Evolutionary conservation across 2,113 vertebrate species (phyloP).

Genomic region (Hydrochoerus hydrochaeris): DNA sequence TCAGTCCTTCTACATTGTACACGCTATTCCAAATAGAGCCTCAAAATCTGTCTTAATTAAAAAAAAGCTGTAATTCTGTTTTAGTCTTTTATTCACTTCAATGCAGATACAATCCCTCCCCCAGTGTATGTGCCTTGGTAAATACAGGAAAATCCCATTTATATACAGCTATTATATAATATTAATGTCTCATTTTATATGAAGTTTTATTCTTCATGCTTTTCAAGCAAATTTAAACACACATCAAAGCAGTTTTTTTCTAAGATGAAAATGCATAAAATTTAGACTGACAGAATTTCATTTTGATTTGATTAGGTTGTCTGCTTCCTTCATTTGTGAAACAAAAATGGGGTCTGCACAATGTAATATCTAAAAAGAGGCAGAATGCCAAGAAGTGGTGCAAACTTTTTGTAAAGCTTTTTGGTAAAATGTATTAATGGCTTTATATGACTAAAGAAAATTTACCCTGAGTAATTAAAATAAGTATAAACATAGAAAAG

Average conservation of each 20-base stretch:
- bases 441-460: neutral
- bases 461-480: neutral
- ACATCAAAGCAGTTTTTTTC: slow-evolving; percentile 11
- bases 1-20: neutral
- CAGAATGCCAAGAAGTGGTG: neutral
- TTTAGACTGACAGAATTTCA: slow-evolving; percentile 17
- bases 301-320: slow-evolving; percentile 44
- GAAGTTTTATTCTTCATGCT: slow-evolving; percentile 43
- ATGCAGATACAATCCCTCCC: neutral
- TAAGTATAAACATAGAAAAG: slow-evolving; percentile 23
- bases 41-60: neutral
- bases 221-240: slow-evolving; percentile 48
- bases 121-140: neutral
- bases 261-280: slow-evolving; percentile 36
- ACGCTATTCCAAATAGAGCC: neutral
- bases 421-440: neutral
- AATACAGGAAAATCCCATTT: neutral
- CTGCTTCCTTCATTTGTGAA: slow-evolving; percentile 35
- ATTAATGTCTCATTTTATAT: slow-evolving; percentile 16
- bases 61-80: neutral
- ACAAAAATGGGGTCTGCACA: neutral
- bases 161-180: neutral
- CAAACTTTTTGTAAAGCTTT: slow-evolving; percentile 29
- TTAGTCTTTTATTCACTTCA: neutral
- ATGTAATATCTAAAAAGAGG: neutral